Conservation (phyloP, 2,113 vertebrate species). For the Madoqua kirkii region DNA sequence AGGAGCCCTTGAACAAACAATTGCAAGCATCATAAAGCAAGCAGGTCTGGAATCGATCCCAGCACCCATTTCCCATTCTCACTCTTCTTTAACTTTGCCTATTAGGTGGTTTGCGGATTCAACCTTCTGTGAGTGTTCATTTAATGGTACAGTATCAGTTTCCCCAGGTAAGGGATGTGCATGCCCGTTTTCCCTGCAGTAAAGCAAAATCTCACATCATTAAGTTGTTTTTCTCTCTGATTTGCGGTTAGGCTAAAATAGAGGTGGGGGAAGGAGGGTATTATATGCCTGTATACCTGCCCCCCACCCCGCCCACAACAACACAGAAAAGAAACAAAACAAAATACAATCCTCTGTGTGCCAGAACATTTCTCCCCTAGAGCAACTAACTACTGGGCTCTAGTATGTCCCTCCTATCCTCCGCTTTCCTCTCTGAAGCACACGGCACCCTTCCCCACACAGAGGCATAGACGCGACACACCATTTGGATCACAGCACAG, state of each 20-base stretch:
- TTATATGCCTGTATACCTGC: not conserved
- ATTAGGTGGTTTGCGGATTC: slow-evolving; percentile 45
- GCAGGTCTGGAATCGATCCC: slow-evolving; percentile 66
- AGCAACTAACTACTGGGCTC: not conserved
- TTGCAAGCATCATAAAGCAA: slow-evolving; percentile 76
- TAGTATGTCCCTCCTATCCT: not conserved
- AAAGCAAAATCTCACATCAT: slow-evolving; percentile 54
- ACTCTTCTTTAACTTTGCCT: slow-evolving; percentile 58
- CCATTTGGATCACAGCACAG: not conserved
- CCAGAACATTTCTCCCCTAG: not conserved
- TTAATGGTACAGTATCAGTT: slow-evolving; percentile 63
- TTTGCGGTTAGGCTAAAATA: slow-evolving; percentile 38
- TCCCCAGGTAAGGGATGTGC: slow-evolving; percentile 46
- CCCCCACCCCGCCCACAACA: not conserved
- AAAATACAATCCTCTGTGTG: not conserved
- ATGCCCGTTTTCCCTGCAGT: not conserved
- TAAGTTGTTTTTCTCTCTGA: slow-evolving; percentile 57
- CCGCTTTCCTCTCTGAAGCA: not conserved
- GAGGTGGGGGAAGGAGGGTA: not conserved
- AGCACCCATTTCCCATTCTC: slow-evolving; percentile 27
- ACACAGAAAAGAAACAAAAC: not conserved
- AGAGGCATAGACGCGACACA: not conserved
- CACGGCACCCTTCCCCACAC: not conserved
- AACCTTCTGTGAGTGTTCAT: slow-evolving; percentile 40
- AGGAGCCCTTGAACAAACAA: slow-evolving; percentile 64